Base-by-base conservation (phyloP, 1,140 invertebrate species). In the Bicyclus anynana region DNA sequence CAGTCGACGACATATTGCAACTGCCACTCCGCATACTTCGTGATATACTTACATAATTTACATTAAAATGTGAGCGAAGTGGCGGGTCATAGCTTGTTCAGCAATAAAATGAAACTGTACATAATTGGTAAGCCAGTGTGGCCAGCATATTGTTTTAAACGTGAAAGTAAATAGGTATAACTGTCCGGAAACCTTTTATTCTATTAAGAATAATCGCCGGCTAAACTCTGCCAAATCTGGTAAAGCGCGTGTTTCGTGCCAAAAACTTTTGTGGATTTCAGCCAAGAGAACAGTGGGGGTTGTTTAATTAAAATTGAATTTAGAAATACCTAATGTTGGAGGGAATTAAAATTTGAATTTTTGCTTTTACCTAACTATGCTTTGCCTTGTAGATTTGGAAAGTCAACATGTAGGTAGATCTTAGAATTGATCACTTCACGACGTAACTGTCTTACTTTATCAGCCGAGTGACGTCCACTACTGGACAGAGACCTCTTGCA, bases 181-280 rank as follows among this genome's bases (percentile, higher is more conserved):
- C 40, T 44, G 40, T 44, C 40, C 16, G 17, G 40, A 44, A 44
- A 44, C 16, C 40, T 44, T 47, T 47, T 20, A 47, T 47, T 59
- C 49, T 50, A 59, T 59, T 59, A 59, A 50, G 56, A 44, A 47
- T 47, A 47, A 47, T 47, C 44, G 42, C 29, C 38, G 49, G 13
- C 40, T 53, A 27, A 59, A 20, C 49, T 33, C 56, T 52, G 56
- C 56, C 56, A 59, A 59, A 53, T 59, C 42, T 59, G 49, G 48
- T 27, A 29, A 7, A 47, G 21, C 44, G 44, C 44, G 14, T 40
- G 56, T 33, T 53, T 59, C 50, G 56, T 59, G 56, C 56, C 56
- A 59, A 59, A 59, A 59, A 59, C 50, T 59, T 59, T 59, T 59
- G 50, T 59, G 56, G 56, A 59, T 53, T 53, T 47, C 13, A 48